phyloP scores from a whole-genome alignment of 2,113 vertebrate species.

The Morone chrysops region DNA sequence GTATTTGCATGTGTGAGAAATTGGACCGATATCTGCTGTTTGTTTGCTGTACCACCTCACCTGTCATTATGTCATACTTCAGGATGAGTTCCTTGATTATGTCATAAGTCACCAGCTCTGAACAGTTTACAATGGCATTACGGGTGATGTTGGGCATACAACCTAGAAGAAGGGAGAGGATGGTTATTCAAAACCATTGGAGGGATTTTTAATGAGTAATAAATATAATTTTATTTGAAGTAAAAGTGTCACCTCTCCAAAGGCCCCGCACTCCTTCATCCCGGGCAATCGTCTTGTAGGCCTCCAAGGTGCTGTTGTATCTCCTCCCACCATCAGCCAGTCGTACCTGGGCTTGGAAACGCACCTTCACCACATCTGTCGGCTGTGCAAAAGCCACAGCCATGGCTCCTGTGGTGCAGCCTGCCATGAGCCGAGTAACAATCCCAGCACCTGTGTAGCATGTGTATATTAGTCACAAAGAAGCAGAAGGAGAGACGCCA shows the following conservation, averaged over 20 bases:
- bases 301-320: constrained; percentile 89
- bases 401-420: constrained; percentile 91
- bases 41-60: constrained; percentile 77
- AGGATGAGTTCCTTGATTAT: constrained; percentile 93
- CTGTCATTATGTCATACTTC: constrained; percentile 89
- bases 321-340: constrained; percentile 77
- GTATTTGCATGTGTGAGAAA: background rate
- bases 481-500: background rate
- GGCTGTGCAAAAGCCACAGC: constrained; percentile 92
- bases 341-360: constrained; percentile 88
- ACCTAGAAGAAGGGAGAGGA: constrained; percentile 80
- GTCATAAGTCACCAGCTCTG: constrained; percentile 97
- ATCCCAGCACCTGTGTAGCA: constrained; percentile 85
- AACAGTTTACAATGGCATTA: constrained; percentile 95
- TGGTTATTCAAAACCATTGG: background rate
- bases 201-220: background rate
- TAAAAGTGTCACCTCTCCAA: constrained; percentile 87
- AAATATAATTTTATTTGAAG: background rate
- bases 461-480: constrained; percentile 1
- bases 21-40: background rate
- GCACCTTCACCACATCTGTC: constrained; percentile 93
- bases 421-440: constrained; percentile 87
- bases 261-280: constrained; percentile 90
- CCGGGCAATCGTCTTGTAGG: constrained; percentile 90
- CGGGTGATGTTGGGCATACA: constrained; percentile 93